phyloP scores from a whole-genome alignment of 37 sponge, comb jelly and placozoan species.

The Corticium candelabrum region DNA sequence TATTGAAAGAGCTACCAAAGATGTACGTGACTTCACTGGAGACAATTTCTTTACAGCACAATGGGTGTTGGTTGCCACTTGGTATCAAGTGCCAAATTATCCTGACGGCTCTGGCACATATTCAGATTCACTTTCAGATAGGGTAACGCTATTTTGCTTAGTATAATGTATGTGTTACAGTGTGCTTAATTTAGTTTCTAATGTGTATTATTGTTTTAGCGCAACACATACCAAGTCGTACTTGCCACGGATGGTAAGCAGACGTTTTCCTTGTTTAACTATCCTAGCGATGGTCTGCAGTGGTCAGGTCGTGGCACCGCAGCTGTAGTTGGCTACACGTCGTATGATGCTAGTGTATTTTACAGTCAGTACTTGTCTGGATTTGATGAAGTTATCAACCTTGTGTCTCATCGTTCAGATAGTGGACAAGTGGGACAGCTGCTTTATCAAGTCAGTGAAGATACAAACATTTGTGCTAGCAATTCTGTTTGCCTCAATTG shows the following conservation, averaged over 20 bases:
- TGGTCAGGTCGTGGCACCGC: slow-evolving; percentile 29
- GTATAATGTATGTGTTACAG: too few species aligned
- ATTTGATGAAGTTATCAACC: background rate
- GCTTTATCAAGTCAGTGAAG: background rate
- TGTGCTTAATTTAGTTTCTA: too few species aligned
- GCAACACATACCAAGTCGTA: slow-evolving; percentile 56
- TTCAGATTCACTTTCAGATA: too few species aligned
- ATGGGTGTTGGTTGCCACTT: slow-evolving; percentile 11
- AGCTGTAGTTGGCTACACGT: slow-evolving; percentile 41
- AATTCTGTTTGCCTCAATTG: background rate
- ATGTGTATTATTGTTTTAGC: background rate
- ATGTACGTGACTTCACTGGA: background rate
- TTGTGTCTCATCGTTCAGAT: background rate
- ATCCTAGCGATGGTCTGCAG: slow-evolving; percentile 44
- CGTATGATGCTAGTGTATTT: slow-evolving; percentile 8
- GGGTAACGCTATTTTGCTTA: too few species aligned
- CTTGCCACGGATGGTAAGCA: slow-evolving; percentile 45
- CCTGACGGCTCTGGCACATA: too few species aligned
- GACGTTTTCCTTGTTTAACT: slow-evolving; percentile 49
- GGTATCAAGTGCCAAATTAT: slow-evolving; percentile 7
- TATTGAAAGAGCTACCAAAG: background rate
- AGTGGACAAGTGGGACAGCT: background rate
- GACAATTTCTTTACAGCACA: slow-evolving; percentile 10
- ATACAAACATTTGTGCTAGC: background rate
- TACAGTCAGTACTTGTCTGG: background rate